Evolutionary conservation across 2,888 invertebrate species (phyloP).

Genomic region (Tanytarsus gracilentus): DNA sequence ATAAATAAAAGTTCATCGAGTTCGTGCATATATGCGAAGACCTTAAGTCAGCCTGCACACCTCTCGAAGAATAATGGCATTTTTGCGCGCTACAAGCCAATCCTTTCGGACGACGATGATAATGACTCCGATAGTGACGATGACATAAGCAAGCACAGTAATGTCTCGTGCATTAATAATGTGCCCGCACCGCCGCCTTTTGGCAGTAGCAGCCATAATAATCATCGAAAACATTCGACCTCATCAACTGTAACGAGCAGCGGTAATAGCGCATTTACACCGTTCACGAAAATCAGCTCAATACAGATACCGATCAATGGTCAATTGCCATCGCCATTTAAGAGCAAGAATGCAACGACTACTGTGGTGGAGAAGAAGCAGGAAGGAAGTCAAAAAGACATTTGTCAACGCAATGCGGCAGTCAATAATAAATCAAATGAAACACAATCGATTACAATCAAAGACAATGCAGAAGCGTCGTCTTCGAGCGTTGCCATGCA

Average conservation of each 20-base stretch:
- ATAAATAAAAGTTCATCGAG: constrained; percentile 41
- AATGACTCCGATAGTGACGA: constrained; percentile 18
- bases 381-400: constrained; percentile 1
- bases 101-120: constrained; percentile 27
- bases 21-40: constrained; percentile 37
- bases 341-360: constrained; percentile 1
- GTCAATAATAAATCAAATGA: background rate
- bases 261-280: constrained; percentile 25
- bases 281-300: constrained; percentile 30
- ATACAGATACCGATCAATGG: constrained; percentile 31
- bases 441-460: background rate
- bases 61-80: constrained; percentile 28
- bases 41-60: constrained; percentile 32
- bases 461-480: constrained; percentile 29
- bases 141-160: constrained; percentile 18
- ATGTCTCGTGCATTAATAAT: constrained; percentile 2
- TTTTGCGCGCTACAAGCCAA: constrained; percentile 25
- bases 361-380: background rate
- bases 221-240: background rate
- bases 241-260: background rate
- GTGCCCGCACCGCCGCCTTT: constrained; percentile 19
- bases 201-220: too few relatives aligned
- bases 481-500: constrained; percentile 31
- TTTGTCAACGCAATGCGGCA: background rate
- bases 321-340: constrained; percentile 30